A percentile compares a stretch with the other conserved stretches of the same genome.
phyloP scores from a whole-genome alignment of 2,888 invertebrate species.

The Calliphora vomitoria region DNA sequence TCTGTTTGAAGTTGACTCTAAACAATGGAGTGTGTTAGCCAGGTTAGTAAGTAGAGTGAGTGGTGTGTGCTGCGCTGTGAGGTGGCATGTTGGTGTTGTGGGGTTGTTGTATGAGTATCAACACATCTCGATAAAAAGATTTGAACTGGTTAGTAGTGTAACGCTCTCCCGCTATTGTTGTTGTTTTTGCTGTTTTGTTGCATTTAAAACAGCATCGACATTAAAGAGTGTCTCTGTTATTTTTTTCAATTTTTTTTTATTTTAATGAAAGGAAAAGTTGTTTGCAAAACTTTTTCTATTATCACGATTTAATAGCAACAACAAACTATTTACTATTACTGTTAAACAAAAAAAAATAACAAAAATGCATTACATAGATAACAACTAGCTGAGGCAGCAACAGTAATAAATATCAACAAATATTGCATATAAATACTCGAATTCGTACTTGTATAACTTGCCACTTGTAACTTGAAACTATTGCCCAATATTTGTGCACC shows the following conservation, averaged over 20 bases:
- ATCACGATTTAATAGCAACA: slow-evolving; percentile 61
- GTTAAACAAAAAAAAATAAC: not conserved
- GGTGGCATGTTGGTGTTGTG: slow-evolving; percentile 18
- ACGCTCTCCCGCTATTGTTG: slow-evolving; percentile 64
- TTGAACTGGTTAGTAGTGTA: slow-evolving; percentile 65
- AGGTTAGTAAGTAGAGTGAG: slow-evolving; percentile 1
- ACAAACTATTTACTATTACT: slow-evolving; percentile 50
- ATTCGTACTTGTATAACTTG: slow-evolving; percentile 61
- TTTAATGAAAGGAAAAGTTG: slow-evolving; percentile 73
- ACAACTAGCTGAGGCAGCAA: slow-evolving; percentile 17
- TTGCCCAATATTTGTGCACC: slow-evolving; percentile 72
- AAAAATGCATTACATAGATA: slow-evolving; percentile 51
- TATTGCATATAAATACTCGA: slow-evolving; percentile 33
- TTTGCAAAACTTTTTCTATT: slow-evolving; percentile 69
- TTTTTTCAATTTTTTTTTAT: not conserved
- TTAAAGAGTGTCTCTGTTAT: not conserved
- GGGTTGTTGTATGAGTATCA: slow-evolving; percentile 44
- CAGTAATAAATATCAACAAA: not conserved
- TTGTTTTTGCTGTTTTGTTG: not conserved
- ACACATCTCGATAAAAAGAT: slow-evolving; percentile 48
- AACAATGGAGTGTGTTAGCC: slow-evolving; percentile 40
- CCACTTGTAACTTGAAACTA: slow-evolving; percentile 69
- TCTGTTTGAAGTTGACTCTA: slow-evolving; percentile 8
- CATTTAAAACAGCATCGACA: slow-evolving; percentile 12
- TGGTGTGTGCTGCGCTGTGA: not conserved